phyloP scores from a whole-genome alignment of 2,113 vertebrate genomes.

The Pseudorasbora parva region DNA sequence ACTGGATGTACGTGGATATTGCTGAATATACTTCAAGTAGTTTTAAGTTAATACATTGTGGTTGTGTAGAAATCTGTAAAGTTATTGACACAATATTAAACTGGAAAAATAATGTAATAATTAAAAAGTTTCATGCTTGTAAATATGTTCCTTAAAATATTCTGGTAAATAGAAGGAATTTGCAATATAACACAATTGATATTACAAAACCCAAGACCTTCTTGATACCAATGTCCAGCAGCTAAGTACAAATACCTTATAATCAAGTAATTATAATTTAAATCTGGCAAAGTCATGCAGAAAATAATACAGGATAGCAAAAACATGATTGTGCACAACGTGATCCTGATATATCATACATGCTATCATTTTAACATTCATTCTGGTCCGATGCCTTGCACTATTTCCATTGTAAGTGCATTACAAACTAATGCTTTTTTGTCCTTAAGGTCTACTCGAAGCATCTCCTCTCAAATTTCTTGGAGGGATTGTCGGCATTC shows the following conservation, averaged over 20 bases:
- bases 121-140: not conserved
- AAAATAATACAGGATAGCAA: not conserved
- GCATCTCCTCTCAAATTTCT: conserved; percentile 14
- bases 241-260: not conserved
- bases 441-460: not conserved
- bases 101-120: not conserved
- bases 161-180: not conserved
- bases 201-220: not conserved
- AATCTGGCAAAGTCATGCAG: not conserved
- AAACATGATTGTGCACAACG: not conserved
- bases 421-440: not conserved
- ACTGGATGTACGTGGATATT: not conserved
- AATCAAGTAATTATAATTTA: not conserved
- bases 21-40: not conserved
- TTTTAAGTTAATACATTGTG: not conserved
- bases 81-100: not conserved
- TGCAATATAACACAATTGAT: not conserved
- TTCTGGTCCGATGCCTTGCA: not conserved
- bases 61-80: not conserved
- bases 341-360: not conserved
- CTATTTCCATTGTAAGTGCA: not conserved
- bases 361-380: not conserved
- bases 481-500: not conserved
- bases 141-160: not conserved
- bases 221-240: not conserved